Conservation (phyloP, 2,113 vertebrate genomes). For the Holacanthus passer region DNA sequence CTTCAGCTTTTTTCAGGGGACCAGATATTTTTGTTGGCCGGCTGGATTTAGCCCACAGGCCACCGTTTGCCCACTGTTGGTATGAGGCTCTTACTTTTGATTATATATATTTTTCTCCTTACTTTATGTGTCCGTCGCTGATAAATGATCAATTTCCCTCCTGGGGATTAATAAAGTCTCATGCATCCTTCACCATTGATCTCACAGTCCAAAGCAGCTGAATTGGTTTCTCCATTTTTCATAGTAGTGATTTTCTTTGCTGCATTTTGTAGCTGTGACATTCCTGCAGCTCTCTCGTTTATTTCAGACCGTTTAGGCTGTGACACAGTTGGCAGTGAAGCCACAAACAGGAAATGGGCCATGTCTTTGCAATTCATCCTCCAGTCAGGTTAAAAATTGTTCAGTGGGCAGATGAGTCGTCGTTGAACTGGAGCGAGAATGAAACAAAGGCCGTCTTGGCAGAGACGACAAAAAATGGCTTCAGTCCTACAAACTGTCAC, state of each 20-base stretch:
- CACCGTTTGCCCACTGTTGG: too few species aligned
- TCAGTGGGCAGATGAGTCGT: slow-evolving; percentile 23
- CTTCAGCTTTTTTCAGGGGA: too few species aligned
- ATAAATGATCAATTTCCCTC: too few species aligned
- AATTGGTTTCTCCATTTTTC: background rate
- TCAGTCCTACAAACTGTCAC: background rate
- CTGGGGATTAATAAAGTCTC: too few species aligned
- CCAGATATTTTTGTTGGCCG: too few species aligned
- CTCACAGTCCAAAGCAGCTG: background rate
- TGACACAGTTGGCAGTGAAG: slow-evolving; percentile 24
- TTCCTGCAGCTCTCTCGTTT: background rate
- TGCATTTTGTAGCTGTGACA: too few species aligned
- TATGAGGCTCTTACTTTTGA: too few species aligned
- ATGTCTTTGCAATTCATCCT: background rate
- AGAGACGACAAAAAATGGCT: background rate
- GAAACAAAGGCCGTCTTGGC: background rate
- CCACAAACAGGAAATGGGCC: slow-evolving; percentile 28
- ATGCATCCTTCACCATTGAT: background rate
- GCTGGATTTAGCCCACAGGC: too few species aligned
- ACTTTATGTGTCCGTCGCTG: too few species aligned
- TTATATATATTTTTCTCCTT: too few species aligned
- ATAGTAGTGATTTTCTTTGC: background rate
- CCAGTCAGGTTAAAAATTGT: slow-evolving; percentile 11
- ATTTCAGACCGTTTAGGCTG: background rate
- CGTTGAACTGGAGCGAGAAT: background rate